Conservation (phyloP, 2,113 vertebrate genomes). For the Archocentrus centrarchus region DNA sequence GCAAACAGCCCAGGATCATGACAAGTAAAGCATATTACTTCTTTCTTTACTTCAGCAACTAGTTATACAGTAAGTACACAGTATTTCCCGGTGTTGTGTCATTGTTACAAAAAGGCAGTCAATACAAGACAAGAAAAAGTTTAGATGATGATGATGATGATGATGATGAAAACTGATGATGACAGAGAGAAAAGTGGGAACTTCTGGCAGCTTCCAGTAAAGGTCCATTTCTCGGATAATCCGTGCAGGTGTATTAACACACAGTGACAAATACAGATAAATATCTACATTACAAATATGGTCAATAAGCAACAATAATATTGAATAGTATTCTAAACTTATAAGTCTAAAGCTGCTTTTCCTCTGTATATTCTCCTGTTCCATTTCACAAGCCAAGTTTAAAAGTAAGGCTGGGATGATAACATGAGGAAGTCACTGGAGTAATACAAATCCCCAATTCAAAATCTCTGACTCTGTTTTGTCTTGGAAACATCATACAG, state of each 20-base stretch:
- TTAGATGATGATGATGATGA: no score
- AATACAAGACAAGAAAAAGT: no score
- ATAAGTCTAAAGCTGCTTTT: background rate
- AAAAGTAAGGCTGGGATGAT: background rate
- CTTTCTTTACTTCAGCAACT: no score
- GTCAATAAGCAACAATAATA: background rate
- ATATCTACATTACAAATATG: background rate
- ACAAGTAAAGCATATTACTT: no score
- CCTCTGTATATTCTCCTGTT: background rate
- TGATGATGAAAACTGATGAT: no score
- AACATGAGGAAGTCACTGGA: background rate
- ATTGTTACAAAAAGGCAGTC: no score
- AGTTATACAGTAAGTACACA: no score
- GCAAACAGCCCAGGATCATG: no score
- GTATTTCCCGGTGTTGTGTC: no score
- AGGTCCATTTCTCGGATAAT: background rate
- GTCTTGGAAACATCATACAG: background rate
- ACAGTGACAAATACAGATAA: background rate
- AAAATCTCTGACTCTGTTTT: background rate
- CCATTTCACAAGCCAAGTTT: background rate
- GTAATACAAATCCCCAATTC: background rate
- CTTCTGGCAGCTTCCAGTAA: background rate
- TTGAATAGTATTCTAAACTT: background rate
- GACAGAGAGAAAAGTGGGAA: background rate
- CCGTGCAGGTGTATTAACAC: background rate